phyloP scores from a whole-genome alignment of 1,140 invertebrate species.

The Chymomyza costata region DNA sequence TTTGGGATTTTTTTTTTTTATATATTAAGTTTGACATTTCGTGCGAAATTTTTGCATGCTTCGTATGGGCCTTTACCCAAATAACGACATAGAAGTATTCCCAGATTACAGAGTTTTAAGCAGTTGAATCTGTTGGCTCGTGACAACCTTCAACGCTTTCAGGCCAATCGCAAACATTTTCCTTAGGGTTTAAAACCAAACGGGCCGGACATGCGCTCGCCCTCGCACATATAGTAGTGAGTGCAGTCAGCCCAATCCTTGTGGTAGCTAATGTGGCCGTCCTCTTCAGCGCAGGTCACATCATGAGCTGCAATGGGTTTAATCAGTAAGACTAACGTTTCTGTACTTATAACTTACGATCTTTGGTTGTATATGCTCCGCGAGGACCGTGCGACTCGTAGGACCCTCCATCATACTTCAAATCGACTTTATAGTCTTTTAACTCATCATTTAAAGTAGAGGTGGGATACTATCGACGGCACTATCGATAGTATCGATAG shows the following conservation, averaged over 20 bases:
- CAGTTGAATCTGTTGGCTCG: conserved; percentile 85
- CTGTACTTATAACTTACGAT: conserved; percentile 81
- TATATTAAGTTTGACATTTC: too few species aligned
- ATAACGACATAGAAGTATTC: too few species aligned
- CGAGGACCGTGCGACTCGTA: conserved; percentile 82
- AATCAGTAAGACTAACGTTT: neutral
- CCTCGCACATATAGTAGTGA: conserved; percentile 95
- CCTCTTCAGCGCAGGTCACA: conserved; percentile 91
- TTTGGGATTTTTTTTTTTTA: too few species aligned
- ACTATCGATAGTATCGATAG: too few species aligned
- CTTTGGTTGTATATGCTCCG: conserved; percentile 87
- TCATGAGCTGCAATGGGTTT: conserved; percentile 81
- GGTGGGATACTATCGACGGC: too few species aligned
- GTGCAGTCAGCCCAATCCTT: conserved; percentile 92
- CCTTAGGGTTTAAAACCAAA: conserved; percentile 92
- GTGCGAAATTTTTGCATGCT: too few species aligned
- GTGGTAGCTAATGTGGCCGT: conserved; percentile 93
- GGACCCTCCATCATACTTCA: conserved; percentile 89
- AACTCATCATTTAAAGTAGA: conserved; percentile 90
- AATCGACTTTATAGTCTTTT: conserved; percentile 85
- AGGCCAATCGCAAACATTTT: conserved; percentile 95
- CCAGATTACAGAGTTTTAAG: conserved; percentile 13
- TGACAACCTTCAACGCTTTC: conserved; percentile 92
- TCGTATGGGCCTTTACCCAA: too few species aligned
- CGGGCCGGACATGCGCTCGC: conserved; percentile 90